phyloP scores from a whole-genome alignment of 2,888 invertebrate species.

The Pseudococcus jackbeardsleyi region DNA sequence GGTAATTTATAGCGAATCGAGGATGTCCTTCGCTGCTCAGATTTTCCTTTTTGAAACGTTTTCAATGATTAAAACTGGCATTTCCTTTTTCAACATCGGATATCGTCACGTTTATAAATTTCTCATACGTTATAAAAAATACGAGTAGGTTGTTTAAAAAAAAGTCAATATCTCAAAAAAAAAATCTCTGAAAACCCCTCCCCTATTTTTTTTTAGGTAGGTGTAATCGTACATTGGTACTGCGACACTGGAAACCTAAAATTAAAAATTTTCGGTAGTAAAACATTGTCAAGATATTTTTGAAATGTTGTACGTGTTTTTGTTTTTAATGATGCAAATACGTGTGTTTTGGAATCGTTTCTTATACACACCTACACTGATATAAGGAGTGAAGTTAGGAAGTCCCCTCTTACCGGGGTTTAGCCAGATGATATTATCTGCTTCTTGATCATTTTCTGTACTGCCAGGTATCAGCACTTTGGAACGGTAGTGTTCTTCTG shows the following conservation, averaged over 20 bases:
- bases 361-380: slow-evolving; percentile 68
- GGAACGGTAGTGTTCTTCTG: background rate
- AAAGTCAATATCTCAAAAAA: background rate
- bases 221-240: background rate
- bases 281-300: background rate
- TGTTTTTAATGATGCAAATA: background rate
- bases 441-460: slow-evolving; percentile 37
- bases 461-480: background rate
- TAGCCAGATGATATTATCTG: slow-evolving; percentile 58
- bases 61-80: background rate
- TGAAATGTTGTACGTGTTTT: slow-evolving; percentile 2
- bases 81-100: background rate
- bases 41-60: background rate
- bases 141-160: background rate
- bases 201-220: background rate
- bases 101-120: background rate
- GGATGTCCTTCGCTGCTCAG: background rate
- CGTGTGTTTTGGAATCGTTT: slow-evolving; percentile 35
- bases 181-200: background rate
- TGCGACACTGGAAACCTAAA: no score
- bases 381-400: slow-evolving; percentile 68
- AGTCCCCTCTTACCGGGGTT: slow-evolving; percentile 66
- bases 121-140: background rate
- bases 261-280: no score
- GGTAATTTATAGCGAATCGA: background rate